Percentiles rank a stretch among this genome's conserved stretches.
phyloP scores from a whole-genome alignment of 2,113 vertebrate species.

The Scartelaos histophorus region DNA sequence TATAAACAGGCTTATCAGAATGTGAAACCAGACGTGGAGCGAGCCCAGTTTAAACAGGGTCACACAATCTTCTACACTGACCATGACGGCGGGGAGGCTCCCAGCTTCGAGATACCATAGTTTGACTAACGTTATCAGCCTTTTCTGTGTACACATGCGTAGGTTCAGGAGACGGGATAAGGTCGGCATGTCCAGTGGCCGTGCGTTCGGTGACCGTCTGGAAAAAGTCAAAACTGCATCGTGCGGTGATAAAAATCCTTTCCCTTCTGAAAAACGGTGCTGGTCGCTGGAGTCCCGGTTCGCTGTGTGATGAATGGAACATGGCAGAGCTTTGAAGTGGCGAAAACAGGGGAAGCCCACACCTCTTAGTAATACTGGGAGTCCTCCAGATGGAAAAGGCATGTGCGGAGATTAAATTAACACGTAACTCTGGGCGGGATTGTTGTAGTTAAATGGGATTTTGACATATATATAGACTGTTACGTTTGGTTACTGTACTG shows the following conservation, averaged over 20 bases:
- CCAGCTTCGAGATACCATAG: constrained; percentile 19
- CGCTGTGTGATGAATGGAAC: constrained; percentile 59
- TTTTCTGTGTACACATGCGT: not conserved
- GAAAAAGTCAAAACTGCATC: constrained; percentile 57
- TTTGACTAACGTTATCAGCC: constrained; percentile 27
- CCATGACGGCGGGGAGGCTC: constrained; percentile 32
- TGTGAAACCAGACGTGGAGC: constrained; percentile 51
- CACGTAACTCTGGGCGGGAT: not conserved
- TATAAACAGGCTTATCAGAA: constrained; percentile 65
- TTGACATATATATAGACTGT: not conserved
- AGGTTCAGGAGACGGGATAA: not conserved
- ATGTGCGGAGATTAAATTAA: not conserved
- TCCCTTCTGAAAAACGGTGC: constrained; percentile 45
- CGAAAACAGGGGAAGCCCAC: constrained; percentile 56
- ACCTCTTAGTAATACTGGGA: not conserved
- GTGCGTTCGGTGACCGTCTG: constrained; percentile 68
- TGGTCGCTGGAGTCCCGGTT: constrained; percentile 50
- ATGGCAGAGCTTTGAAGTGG: constrained; percentile 71
- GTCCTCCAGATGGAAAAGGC: not conserved
- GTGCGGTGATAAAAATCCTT: constrained; percentile 55
- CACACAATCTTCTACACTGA: constrained; percentile 42
- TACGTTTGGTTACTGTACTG: not conserved
- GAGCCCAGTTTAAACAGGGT: constrained; percentile 29
- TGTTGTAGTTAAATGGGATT: not conserved
- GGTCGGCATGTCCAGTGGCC: constrained; percentile 12